phyloP scores from a whole-genome alignment of 2,797 vertebrate genomes.

The Hozukius guyotensis region DNA sequence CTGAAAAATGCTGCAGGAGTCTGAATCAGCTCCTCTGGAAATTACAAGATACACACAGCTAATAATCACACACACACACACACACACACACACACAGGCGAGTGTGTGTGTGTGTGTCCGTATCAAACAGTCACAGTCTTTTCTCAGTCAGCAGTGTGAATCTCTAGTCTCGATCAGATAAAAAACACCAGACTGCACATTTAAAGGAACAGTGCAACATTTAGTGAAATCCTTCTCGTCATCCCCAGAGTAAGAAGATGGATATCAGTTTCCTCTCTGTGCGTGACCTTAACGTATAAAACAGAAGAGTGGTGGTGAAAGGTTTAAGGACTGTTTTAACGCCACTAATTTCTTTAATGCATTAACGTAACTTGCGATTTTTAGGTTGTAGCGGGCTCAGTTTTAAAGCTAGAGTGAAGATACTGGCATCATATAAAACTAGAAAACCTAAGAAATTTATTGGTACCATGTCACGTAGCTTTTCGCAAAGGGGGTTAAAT shows the following conservation, averaged over 20 bases:
- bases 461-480: too few species aligned
- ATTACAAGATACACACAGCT: constrained; percentile 43
- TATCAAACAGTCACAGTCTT: constrained; percentile 19
- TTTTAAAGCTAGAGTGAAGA: too few species aligned
- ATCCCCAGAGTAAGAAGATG: background rate
- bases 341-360: too few species aligned
- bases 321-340: too few species aligned
- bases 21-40: constrained; percentile 70
- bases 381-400: too few species aligned
- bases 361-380: too few species aligned
- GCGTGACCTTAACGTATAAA: background rate
- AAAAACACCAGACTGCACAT: constrained; percentile 32
- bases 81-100: background rate
- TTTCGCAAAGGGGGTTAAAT: too few species aligned
- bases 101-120: constrained; percentile 1
- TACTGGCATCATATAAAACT: too few species aligned
- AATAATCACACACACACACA: constrained; percentile 34
- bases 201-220: constrained; percentile 40
- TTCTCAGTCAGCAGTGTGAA: constrained; percentile 41
- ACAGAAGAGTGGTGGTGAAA: background rate
- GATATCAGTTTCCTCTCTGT: background rate
- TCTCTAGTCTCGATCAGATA: constrained; percentile 66
- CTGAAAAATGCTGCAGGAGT: constrained; percentile 50
- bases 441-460: too few species aligned
- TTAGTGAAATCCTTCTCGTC: background rate